A percentile compares a stretch with the other conserved stretches of the same genome.
Conservation (phyloP, 2,797 vertebrate genomes). For the Phoxinus dragarum region DNA sequence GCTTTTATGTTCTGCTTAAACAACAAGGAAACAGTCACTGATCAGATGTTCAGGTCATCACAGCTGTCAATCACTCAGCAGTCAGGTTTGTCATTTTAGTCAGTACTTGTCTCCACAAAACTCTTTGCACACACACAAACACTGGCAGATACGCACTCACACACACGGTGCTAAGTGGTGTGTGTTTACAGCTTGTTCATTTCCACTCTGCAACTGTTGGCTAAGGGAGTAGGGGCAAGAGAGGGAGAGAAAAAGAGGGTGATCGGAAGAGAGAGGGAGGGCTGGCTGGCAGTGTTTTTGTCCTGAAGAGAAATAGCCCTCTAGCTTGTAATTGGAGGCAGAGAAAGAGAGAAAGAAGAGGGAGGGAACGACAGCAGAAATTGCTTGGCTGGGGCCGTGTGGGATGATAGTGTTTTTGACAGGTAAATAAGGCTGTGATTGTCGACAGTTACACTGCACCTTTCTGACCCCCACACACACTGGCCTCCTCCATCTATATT, state of each 20-base stretch:
- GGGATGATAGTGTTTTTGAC: constrained; percentile 91
- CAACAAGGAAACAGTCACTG: constrained; percentile 16
- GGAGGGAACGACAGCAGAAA: constrained; percentile 87
- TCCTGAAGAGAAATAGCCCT: constrained; percentile 86
- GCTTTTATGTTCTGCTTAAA: constrained; percentile 25
- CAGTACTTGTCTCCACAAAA: constrained; percentile 56
- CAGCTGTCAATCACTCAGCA: constrained; percentile 42
- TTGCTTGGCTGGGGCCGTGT: constrained; percentile 85
- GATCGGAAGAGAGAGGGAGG: constrained; percentile 82
- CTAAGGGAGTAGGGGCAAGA: constrained; percentile 67
- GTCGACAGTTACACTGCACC: constrained; percentile 89
- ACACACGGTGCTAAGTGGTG: constrained; percentile 82
- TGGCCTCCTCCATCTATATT: constrained; percentile 83
- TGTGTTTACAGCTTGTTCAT: constrained; percentile 89
- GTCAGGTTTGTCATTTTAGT: constrained; percentile 32
- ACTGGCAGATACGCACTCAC: constrained; percentile 64
- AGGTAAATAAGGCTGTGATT: constrained; percentile 91
- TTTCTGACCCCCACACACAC: constrained; percentile 82
- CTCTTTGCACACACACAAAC: constrained; percentile 44
- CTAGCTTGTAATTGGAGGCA: constrained; percentile 86
- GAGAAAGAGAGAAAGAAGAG: constrained; percentile 75
- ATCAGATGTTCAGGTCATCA: constrained; percentile 17
- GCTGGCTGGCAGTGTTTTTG: constrained; percentile 82
- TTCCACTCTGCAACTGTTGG: constrained; percentile 86
- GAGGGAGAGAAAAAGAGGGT: constrained; percentile 70